Base-by-base conservation (phyloP, 2,797 vertebrate species). In the Microctenopoma lineatum region DNA sequence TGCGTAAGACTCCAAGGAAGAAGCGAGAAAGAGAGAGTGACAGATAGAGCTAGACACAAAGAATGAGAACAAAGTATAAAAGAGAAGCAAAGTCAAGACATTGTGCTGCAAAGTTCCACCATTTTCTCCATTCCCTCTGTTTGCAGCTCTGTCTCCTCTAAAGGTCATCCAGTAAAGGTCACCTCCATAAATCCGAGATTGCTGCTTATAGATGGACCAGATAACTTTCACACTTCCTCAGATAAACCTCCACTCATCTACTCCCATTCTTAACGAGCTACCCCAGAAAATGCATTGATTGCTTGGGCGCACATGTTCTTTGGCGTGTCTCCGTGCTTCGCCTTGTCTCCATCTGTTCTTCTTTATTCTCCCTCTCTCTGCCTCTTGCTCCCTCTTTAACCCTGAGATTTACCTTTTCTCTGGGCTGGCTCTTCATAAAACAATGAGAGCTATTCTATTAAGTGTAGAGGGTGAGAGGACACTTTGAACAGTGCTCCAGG, bases 151-250 rank as follows among this genome's bases (percentile, higher is more conserved):
- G 74, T 86, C 87, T 83, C 57, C 84, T 87, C 80, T 87, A 92
- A 93, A 93, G 92, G 91, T 92, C 89, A 86, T 45, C 45, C 69
- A 75, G 79, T 75, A 90, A 92, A 94, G 92, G 92, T 92, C 86
- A 84, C 70, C 48, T 69, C 74, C 82, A 92, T 92, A 91, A 90
- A 92, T 93, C 89, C 66, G 56, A 57, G 73, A 79, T 79, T 66
- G 51, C 74, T 59, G 70, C 81, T 77, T 70, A 75, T 57, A 86
- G 89, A 85, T 77, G 81, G 73, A 78, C 61, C 78, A 73, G 86
- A 92, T 86, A 88, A 80, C 41, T 39, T 46, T 46, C 68, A 8
- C 67, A 57, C 69, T 77, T 66, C 66, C 67, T 58, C 73, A 53
- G 73, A 79, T 78, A 83, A 75, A 66, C 48, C 71, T 47, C 54